Evolutionary conservation across 30 jellyfish, hydroid and myxozoan genomes (phyloP).

Genomic region (Cassiopea andromeda): DNA sequence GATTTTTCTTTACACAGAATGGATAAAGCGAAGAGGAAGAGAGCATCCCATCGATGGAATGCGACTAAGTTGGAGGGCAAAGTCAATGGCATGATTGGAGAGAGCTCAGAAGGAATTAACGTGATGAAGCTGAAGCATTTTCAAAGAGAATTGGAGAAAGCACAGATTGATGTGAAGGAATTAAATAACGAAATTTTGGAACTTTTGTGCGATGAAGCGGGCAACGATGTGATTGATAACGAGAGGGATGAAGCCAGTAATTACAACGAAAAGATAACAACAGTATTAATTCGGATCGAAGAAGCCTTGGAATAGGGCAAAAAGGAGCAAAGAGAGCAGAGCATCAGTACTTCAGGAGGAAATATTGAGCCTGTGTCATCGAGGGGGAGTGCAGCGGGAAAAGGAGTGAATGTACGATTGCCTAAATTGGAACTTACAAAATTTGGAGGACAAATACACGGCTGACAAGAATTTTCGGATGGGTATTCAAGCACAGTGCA

Average conservation of each 20-base stretch:
- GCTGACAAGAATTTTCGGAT: conserved; percentile 14
- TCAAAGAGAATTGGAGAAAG: neutral
- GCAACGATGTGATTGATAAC: neutral
- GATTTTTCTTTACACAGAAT: neutral
- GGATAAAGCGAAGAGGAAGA: conserved; percentile 13
- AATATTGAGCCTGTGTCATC: neutral
- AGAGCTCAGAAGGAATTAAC: neutral
- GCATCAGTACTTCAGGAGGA: conserved; percentile 17
- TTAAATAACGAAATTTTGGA: conserved; percentile 7
- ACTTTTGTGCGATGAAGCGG: neutral
- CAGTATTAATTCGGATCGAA: conserved; percentile 8
- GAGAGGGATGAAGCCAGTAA: conserved; percentile 6
- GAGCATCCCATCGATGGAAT: neutral
- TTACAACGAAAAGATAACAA: neutral
- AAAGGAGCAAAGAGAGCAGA: neutral
- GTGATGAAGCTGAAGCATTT: neutral
- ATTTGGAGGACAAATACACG: conserved; percentile 37
- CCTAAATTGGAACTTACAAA: conserved; percentile 19
- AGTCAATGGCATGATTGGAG: neutral
- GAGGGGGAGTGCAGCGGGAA: neutral
- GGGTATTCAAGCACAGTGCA: conserved; percentile 16
- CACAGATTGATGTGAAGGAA: neutral
- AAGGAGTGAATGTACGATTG: conserved; percentile 5
- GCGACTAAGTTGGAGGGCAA: conserved; percentile 4
- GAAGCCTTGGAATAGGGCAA: neutral